A percentile compares a stretch with the other conserved stretches of the same genome.
Conservation (phyloP, 1,140 invertebrate species). For the Drosophila varians region DNA sequence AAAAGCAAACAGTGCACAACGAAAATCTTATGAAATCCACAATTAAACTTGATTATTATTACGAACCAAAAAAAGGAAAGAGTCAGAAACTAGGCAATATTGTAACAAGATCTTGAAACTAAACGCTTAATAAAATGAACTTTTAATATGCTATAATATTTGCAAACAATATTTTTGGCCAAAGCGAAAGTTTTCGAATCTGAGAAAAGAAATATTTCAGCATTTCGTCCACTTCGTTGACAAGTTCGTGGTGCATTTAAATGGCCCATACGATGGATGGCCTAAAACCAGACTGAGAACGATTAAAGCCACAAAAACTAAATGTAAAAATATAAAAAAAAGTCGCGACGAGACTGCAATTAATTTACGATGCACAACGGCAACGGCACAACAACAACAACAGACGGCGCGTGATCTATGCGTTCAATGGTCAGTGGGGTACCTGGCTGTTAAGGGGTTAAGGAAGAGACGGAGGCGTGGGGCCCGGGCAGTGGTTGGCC, state of each 20-base stretch:
- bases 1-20: constrained; percentile 74
- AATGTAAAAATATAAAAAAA: constrained; percentile 11
- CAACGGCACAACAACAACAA: constrained; percentile 38
- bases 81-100: constrained; percentile 4
- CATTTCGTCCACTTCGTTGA: constrained; percentile 49
- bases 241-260: constrained; percentile 76
- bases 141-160: too few relatives aligned
- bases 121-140: not conserved
- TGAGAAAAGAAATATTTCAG: constrained; percentile 20
- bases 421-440: constrained; percentile 34
- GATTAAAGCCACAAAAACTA: constrained; percentile 37
- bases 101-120: constrained; percentile 34
- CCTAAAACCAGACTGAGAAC: constrained; percentile 67
- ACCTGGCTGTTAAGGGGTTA: not conserved
- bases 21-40: constrained; percentile 72
- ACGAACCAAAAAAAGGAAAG: constrained; percentile 15
- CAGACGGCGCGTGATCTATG: constrained; percentile 69
- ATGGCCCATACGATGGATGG: constrained; percentile 64
- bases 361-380: constrained; percentile 67
- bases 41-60: constrained; percentile 62
- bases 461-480: not conserved
- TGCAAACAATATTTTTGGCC: not conserved
- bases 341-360: constrained; percentile 73
- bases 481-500: constrained; percentile 40
- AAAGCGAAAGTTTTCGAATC: constrained; percentile 43